Evolutionary conservation across 2,797 vertebrate species (phyloP).

Genomic region (Pangasius larnaudii): DNA sequence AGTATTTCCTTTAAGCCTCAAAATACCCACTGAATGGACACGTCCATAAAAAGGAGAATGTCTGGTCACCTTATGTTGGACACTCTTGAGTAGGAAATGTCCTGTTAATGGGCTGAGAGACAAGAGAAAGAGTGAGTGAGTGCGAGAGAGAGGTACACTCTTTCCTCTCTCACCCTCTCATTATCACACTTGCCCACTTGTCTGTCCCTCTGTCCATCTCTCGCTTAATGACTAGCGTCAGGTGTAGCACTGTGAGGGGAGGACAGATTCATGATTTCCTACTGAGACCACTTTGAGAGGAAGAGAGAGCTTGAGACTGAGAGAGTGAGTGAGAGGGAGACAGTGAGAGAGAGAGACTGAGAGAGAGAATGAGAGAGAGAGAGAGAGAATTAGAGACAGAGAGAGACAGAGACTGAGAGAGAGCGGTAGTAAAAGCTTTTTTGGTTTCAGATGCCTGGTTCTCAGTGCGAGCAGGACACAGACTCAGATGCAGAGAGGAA

Average conservation of each 20-base stretch:
- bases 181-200: constrained; percentile 34
- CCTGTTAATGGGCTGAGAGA: not conserved
- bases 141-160: not conserved
- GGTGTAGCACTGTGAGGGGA: constrained; percentile 16
- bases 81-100: not conserved
- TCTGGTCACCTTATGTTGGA: not conserved
- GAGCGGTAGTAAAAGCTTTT: not conserved
- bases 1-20: not conserved
- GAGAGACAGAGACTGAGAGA: not conserved
- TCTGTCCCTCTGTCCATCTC: constrained; percentile 41
- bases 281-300: constrained; percentile 19
- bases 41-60: not conserved
- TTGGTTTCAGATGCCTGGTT: not conserved
- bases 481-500: constrained; percentile 25
- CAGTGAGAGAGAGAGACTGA: not conserved
- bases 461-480: not conserved
- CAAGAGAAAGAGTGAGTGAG: not conserved
- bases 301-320: constrained; percentile 12
- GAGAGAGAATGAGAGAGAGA: not conserved
- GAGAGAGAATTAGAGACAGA: not conserved
- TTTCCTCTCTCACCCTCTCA: constrained; percentile 18
- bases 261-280: constrained; percentile 8
- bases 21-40: not conserved
- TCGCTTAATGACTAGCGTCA: constrained; percentile 44
- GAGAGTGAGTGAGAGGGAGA: not conserved